Percentiles rank a stretch among this genome's conserved stretches.
phyloP scores from a whole-genome alignment of 2,113 vertebrate genomes.

The Oophaga pumilio region DNA sequence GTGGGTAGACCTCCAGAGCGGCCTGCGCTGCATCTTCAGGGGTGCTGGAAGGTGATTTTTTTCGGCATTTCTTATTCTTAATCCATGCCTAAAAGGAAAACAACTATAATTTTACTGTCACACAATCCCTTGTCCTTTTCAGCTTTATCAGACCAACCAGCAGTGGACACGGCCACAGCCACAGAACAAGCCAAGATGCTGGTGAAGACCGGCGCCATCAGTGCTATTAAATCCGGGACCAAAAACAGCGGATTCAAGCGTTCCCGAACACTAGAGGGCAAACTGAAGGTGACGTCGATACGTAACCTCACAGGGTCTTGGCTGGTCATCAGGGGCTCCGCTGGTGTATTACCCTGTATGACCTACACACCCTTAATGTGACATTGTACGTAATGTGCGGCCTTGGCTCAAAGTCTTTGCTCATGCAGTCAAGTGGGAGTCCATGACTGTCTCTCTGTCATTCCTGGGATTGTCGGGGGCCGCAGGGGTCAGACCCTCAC shows the following conservation, averaged over 20 bases:
- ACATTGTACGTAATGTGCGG: not conserved
- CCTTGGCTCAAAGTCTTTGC: not conserved
- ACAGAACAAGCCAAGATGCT: constrained; percentile 93
- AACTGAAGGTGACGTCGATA: constrained; percentile 78
- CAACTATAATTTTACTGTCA: no score
- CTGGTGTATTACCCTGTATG: not conserved
- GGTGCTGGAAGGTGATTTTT: no score
- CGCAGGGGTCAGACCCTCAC: no score
- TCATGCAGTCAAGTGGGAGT: not conserved
- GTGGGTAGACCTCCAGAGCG: no score
- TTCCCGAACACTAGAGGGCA: constrained; percentile 87
- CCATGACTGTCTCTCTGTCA: no score
- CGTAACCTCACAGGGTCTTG: not conserved
- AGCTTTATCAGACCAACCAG: constrained; percentile 88
- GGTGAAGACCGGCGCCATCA: constrained; percentile 91
- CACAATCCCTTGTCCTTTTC: not conserved
- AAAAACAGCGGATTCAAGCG: constrained; percentile 93
- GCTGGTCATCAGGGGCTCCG: not conserved
- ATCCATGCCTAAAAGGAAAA: not conserved
- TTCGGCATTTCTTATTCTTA: no score
- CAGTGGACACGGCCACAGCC: constrained; percentile 87
- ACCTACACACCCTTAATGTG: not conserved
- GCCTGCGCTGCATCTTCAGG: no score
- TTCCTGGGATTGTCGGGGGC: no score
- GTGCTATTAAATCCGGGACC: constrained; percentile 90